Evolutionary conservation across 2,888 invertebrate genomes (phyloP), one percentile per base, ranked within the genome.

Genomic region (Steinernema hermaphroditum): DNA sequence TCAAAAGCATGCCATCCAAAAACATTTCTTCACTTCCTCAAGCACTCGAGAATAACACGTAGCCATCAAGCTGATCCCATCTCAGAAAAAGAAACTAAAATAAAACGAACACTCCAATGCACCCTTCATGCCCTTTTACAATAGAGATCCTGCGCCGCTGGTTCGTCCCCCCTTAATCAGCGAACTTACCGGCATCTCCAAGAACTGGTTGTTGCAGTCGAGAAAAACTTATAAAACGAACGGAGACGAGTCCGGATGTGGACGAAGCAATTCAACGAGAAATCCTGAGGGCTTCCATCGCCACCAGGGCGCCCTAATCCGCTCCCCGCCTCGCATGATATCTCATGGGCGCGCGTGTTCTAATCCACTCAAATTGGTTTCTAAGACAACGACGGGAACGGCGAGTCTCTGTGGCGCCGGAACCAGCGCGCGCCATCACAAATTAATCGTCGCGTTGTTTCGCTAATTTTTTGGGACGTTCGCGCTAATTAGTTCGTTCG

Each of bases 351-450:
- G 16, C 16, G 22, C 46, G 46, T 46, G 16, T 19, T 46, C 46
- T 46, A 46, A 46, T 46, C 46, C 46, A 46, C 46, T 46, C 46
- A 46, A 46, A 46, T 46, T 46, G 46, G 46, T 46, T 46, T 46
- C 46, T 46, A 46, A 46, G 46, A 46, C 46, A 46, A 46, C 46
- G 46, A 16, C n/a, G 46, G 16, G 46, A 37, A 37, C 37, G 37
- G 37, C 37, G 37, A 12, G 6, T 12, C n/a, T n/a, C n/a, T n/a
- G n/a, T n/a, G 12, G 6, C 37, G 37, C 37, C 37, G 37, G 37
- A 37, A 37, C 37, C 37, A 37, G 12, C 37, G 6, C 6, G 12
- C 37, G 37, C 37, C 6, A 37, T 37, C 37, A 37, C 37, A 37
- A 37, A 37, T 37, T 37, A 4, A 37, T 37, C 37, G 37, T 12